Conservation (phyloP, 1,140 invertebrate genomes). For the Diorhabda sublineata region DNA sequence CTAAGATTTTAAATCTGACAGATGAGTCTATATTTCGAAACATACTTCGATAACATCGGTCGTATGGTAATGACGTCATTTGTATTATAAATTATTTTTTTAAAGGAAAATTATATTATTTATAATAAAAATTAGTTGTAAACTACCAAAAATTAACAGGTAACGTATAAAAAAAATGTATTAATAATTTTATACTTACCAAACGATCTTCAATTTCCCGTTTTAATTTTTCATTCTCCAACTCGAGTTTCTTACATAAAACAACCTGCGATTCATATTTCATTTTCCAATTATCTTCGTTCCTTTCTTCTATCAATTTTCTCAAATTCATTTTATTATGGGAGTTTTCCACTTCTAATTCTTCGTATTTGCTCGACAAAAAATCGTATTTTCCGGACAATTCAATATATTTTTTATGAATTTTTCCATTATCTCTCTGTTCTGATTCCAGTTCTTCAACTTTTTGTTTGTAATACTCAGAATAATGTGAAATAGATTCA, state of each 20-base stretch:
- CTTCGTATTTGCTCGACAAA: slow-evolving; percentile 36
- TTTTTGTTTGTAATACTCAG: slow-evolving; percentile 33
- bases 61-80: too few relatives aligned
- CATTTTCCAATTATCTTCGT: slow-evolving; percentile 16
- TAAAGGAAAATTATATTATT: too few relatives aligned
- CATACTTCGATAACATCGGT: too few relatives aligned
- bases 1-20: too few relatives aligned
- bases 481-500: slow-evolving; percentile 16
- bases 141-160: slow-evolving; percentile 31
- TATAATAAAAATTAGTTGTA: not conserved
- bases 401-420: slow-evolving; percentile 42
- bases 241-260: slow-evolving; percentile 33
- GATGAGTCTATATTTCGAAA: too few relatives aligned
- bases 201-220: slow-evolving; percentile 9
- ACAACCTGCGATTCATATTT: slow-evolving; percentile 17
- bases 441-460: slow-evolving; percentile 23
- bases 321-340: slow-evolving; percentile 10
- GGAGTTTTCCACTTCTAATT: slow-evolving; percentile 22
- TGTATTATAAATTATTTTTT: too few relatives aligned
- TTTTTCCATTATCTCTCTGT: slow-evolving; percentile 28
- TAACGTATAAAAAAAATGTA: slow-evolving; percentile 10
- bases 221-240: slow-evolving; percentile 31
- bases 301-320: not conserved
- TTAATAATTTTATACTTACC: slow-evolving; percentile 12
- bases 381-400: slow-evolving; percentile 42